These are phyloP conservation scores for Rhamnusium bicolor DNA, from an alignment of 2,888 invertebrate genomes.

Conservation along the genomic window DNA sequence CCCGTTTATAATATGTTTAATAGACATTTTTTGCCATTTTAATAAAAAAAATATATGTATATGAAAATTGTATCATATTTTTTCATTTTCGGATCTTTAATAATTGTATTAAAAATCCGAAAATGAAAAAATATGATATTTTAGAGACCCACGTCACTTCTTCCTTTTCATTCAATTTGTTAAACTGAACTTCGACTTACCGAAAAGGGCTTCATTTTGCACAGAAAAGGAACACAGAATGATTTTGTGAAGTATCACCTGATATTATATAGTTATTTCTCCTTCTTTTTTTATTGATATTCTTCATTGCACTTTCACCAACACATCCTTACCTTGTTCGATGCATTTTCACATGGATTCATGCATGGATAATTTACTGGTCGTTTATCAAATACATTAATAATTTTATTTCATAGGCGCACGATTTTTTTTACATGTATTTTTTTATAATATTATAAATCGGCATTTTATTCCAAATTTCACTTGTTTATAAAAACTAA, in stretches of 20 bases:
- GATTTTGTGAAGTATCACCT: slow-evolving; percentile 11
- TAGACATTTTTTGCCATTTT: no score
- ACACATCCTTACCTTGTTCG: slow-evolving; percentile 33
- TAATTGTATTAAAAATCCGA: no score
- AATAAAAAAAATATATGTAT: no score
- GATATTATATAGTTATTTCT: slow-evolving; percentile 34
- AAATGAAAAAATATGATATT: no score
- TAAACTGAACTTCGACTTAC: slow-evolving; percentile 18
- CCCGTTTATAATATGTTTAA: no score
- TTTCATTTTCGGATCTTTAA: no score
- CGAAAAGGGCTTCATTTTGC: slow-evolving; percentile 34
- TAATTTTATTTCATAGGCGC: slow-evolving; percentile 6
- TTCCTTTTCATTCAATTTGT: background rate
- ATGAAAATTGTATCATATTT: no score
- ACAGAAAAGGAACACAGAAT: slow-evolving; percentile 37
- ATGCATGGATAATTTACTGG: slow-evolving; percentile 37
- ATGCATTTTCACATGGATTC: slow-evolving; percentile 39
- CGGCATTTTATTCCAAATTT: background rate
- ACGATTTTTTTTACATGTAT: background rate
- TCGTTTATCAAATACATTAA: slow-evolving; percentile 30
- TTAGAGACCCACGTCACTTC: background rate
- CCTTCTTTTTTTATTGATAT: slow-evolving; percentile 15
- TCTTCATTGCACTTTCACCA: slow-evolving; percentile 37
- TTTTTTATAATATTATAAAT: background rate
- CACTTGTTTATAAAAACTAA: background rate